Evolutionary conservation across 2,888 invertebrate species (phyloP), one percentile per base, ranked within the genome.

Genomic region (Pecten maximus): DNA sequence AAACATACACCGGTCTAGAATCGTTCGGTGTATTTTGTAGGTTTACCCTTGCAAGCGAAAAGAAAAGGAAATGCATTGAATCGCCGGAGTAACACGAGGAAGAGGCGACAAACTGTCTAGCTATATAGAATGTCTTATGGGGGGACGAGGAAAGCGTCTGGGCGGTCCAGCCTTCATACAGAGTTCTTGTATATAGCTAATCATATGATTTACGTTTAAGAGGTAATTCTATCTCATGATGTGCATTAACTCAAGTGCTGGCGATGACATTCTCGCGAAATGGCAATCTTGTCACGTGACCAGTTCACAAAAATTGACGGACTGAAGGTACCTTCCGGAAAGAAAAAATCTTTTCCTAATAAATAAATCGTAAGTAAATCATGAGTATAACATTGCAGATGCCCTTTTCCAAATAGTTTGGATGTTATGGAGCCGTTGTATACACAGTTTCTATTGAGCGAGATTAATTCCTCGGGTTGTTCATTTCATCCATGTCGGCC

Each of bases 281-380:
- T 89, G 91, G 90, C 91, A 91, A 89, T 90, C 60, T 44, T 40
- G 89, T 91, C 91, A 91, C 91, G 91, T 91, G 91, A 89, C 86
- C 86, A 44, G 35, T 74, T 74, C 74, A 35, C 12, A 74, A 74
- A 74, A 74, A 74, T 74, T 74, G 74, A 74, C 35, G 74, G 35
- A 74, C 74, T 28, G 74, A 35, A 28, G 74, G 35, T 74, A 6
- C 74, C 35, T 74, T 74, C 74, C 35, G 74, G 35, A 74, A 74
- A 74, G 35, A 19, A 74, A 74, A 74, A 74, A 28, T 74, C 74
- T 74, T 74, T 74, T 35, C 74, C 74, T 28, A 74, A 74, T 74
- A 74, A 74, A 74, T 74, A 74, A 74, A 74, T 74, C 74, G 74
- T 74, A 35, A 35, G 35, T 35, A 74, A 74, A 74, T 74, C 74